Evolutionary conservation across 2,113 vertebrate genomes (phyloP).

Genomic region (Callithrix jacchus): DNA sequence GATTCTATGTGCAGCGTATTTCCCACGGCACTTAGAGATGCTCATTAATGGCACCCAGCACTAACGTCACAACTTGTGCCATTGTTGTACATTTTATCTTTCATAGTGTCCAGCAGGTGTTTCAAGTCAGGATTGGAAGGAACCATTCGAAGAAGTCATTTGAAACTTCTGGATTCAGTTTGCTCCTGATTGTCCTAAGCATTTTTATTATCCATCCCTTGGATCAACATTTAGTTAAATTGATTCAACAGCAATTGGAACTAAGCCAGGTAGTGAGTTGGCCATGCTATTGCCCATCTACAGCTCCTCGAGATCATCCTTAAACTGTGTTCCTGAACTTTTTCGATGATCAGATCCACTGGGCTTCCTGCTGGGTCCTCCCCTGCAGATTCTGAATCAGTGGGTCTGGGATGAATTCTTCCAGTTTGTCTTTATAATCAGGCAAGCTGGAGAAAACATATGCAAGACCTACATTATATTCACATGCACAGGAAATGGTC

Average conservation of each 20-base stretch:
- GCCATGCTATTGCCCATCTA: background rate
- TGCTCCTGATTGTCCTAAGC: background rate
- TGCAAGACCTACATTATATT: background rate
- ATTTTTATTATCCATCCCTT: background rate
- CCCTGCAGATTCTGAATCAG: background rate
- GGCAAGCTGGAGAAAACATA: background rate
- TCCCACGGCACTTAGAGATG: background rate
- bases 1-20: rapidly evolving
- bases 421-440: background rate
- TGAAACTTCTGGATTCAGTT: background rate
- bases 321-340: background rate
- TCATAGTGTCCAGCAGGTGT: background rate
- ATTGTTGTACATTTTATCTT: background rate
- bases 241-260: background rate
- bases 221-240: background rate
- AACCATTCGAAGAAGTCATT: background rate
- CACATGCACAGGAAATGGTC: background rate
- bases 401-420: background rate
- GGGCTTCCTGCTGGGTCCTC: background rate
- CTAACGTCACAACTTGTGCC: too few species aligned
- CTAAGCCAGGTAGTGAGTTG: background rate
- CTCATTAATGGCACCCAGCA: background rate
- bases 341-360: background rate
- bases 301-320: rapidly evolving
- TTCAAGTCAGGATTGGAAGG: background rate